phyloP scores from a whole-genome alignment of 1,140 invertebrate genomes.

The Brachionus sp. region DNA sequence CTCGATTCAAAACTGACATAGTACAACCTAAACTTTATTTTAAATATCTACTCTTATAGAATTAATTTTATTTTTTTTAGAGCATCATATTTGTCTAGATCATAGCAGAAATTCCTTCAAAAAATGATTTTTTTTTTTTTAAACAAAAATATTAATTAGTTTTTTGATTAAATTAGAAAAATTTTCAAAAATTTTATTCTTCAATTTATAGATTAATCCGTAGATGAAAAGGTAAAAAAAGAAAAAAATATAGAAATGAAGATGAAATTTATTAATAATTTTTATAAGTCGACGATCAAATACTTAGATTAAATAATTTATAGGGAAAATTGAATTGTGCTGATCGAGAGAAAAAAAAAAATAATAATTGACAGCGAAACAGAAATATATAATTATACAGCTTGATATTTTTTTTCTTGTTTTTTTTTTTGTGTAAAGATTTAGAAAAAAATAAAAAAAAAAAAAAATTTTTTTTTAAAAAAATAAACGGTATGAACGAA shows the following conservation, averaged over 20 bases:
- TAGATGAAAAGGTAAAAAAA: not conserved
- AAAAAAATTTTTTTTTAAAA: not conserved
- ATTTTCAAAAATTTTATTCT: too few relatives aligned
- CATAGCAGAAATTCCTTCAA: too few relatives aligned
- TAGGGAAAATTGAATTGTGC: not conserved
- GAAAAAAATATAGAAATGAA: not conserved
- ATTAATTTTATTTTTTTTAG: too few relatives aligned
- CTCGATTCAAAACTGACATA: too few relatives aligned
- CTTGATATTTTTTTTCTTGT: not conserved
- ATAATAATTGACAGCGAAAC: not conserved
- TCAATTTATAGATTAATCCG: not conserved
- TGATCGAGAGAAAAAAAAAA: not conserved
- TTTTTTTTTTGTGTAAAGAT: not conserved
- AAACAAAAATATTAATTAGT: too few relatives aligned
- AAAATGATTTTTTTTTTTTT: too few relatives aligned
- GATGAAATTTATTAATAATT: too few relatives aligned
- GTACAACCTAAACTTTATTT: too few relatives aligned
- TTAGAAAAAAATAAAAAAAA: not conserved
- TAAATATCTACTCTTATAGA: too few relatives aligned
- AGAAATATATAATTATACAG: too few relatives aligned
- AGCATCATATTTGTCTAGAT: too few relatives aligned
- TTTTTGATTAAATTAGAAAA: too few relatives aligned
- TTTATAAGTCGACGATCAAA: not conserved
- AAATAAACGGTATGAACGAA: not conserved
- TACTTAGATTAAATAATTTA: slow-evolving; percentile 1